phyloP scores from a whole-genome alignment of 2,888 invertebrate genomes.

The Caenorhabditis sp. region DNA sequence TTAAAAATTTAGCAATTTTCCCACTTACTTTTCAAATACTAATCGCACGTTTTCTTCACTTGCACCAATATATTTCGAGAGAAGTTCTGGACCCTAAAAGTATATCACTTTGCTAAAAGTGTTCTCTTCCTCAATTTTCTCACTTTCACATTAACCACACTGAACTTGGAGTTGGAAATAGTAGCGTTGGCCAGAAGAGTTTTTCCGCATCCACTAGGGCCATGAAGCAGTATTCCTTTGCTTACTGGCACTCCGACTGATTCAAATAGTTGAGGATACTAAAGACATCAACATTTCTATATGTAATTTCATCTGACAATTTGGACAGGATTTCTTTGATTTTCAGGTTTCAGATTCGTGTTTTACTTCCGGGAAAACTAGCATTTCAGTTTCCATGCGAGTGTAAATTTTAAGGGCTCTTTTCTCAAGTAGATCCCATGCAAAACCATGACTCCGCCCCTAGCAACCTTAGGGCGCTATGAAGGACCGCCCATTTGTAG shows the following conservation, averaged over 20 bases:
- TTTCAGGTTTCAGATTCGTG: background rate
- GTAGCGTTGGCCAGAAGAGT: conserved; percentile 77
- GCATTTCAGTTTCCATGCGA: background rate
- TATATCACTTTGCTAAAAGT: background rate
- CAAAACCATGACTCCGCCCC: conserved; percentile 17
- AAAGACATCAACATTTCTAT: conserved; percentile 6
- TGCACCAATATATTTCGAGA: conserved; percentile 98
- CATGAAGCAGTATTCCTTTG: conserved; percentile 78
- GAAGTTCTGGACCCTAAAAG: conserved; percentile 51
- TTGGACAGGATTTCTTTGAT: background rate
- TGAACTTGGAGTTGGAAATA: conserved; percentile 72
- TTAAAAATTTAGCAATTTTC: too few relatives aligned
- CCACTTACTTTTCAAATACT: conserved; percentile 86
- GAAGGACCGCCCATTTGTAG: conserved; percentile 1
- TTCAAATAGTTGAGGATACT: conserved; percentile 77
- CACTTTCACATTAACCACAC: conserved; percentile 77
- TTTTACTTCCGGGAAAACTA: background rate
- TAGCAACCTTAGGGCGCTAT: background rate
- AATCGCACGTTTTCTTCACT: conserved; percentile 97
- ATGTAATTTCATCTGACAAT: background rate
- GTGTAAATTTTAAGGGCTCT: background rate
- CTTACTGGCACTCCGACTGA: conserved; percentile 75
- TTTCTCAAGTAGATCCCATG: background rate
- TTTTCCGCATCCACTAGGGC: conserved; percentile 80
- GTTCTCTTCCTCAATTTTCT: background rate